Evolutionary conservation across 2,797 vertebrate species (phyloP).

Genomic region (Sebastes nivosus): DNA sequence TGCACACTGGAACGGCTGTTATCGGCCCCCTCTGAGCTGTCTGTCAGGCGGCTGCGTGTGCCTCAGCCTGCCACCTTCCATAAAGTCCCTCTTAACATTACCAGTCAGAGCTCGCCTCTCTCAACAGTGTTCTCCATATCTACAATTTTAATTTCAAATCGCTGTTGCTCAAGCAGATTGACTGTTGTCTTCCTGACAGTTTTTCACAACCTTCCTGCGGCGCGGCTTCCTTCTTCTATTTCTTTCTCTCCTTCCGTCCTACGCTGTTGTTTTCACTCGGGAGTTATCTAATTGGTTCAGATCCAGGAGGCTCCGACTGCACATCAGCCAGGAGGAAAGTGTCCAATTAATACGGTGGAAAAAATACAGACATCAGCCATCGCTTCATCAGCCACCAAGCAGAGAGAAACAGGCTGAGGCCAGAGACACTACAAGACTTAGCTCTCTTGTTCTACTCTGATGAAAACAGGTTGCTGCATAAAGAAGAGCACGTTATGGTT

Average conservation of each 20-base stretch:
- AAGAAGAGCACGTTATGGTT: neutral
- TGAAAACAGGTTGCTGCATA: slow-evolving; percentile 24
- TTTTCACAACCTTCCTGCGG: slow-evolving; percentile 22
- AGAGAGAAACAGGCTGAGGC: slow-evolving; percentile 19
- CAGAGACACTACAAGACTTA: slow-evolving; percentile 1
- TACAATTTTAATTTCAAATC: slow-evolving; percentile 50
- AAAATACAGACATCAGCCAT: slow-evolving; percentile 64
- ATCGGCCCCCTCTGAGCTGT: slow-evolving; percentile 22
- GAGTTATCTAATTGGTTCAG: slow-evolving; percentile 76
- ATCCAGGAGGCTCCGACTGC: slow-evolving; percentile 67
- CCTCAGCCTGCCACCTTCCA: slow-evolving; percentile 36
- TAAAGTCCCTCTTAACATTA: slow-evolving; percentile 32
- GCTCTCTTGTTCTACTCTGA: slow-evolving; percentile 8
- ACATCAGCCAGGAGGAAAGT: slow-evolving; percentile 70
- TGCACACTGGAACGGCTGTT: slow-evolving; percentile 28
- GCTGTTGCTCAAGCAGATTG: slow-evolving; percentile 26
- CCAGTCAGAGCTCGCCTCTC: slow-evolving; percentile 25
- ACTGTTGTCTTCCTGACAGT: slow-evolving; percentile 39
- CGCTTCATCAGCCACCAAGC: slow-evolving; percentile 41
- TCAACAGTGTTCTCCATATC: slow-evolving; percentile 24
- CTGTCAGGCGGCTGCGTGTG: slow-evolving; percentile 34
- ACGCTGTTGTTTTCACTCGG: slow-evolving; percentile 59
- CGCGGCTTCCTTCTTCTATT: neutral
- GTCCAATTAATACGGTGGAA: slow-evolving; percentile 71
- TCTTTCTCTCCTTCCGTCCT: slow-evolving; percentile 29